These are phyloP conservation scores for Lasiommata megera DNA, from an alignment of 2,888 invertebrate genomes.

Conservation along the genomic window DNA sequence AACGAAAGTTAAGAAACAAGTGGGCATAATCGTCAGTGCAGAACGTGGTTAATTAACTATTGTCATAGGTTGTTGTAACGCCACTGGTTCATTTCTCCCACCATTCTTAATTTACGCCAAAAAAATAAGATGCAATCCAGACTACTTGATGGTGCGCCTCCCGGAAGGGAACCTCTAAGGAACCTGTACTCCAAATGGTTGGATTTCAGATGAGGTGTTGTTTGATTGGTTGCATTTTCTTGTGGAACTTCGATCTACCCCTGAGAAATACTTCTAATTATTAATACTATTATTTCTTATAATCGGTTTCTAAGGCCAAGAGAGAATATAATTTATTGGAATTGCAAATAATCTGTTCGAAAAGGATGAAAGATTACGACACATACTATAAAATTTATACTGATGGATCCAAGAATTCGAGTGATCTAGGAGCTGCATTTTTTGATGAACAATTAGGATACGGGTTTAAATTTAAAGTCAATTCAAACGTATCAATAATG, in stretches of 20 bases:
- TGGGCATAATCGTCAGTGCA: constrained; percentile 37
- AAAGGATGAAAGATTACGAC: no score
- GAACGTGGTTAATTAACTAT: constrained; percentile 40
- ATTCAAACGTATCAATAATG: no score
- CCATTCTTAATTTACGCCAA: constrained; percentile 44
- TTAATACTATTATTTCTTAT: no score
- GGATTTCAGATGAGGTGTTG: constrained; percentile 39
- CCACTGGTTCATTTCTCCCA: constrained; percentile 38
- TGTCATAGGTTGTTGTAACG: constrained; percentile 40
- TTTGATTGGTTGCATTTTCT: constrained; percentile 39
- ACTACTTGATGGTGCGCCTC: constrained; percentile 41
- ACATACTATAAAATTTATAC: no score
- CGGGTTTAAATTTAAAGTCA: no score
- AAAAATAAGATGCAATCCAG: constrained; percentile 40
- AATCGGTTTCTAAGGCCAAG: no score
- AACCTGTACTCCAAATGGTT: constrained; percentile 37
- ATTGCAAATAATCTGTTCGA: no score
- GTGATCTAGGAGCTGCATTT: no score
- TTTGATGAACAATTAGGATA: no score
- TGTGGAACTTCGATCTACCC: constrained; percentile 37
- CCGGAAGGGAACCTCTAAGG: constrained; percentile 38
- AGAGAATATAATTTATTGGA: no score
- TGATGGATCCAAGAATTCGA: no score
- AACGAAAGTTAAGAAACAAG: constrained; percentile 34
- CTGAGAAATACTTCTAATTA: no score